Conservation (phyloP, 1,140 invertebrate genomes). For the Camponotus vicinus region DNA sequence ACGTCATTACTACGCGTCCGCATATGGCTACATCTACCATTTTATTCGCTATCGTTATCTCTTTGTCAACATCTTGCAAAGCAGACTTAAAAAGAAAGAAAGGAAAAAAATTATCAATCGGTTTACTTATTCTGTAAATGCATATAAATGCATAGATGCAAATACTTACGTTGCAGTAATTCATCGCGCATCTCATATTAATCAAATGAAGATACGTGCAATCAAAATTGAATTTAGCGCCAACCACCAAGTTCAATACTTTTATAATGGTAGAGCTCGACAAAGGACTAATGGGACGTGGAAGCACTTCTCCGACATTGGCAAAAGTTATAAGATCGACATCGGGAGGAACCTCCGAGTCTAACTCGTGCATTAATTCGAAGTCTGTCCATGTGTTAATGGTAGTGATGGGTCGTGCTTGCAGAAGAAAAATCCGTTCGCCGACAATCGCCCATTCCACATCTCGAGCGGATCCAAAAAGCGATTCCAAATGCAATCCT, state of each 20-base stretch:
- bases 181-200: slow-evolving; percentile 76
- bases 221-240: neutral
- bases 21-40: slow-evolving; percentile 88
- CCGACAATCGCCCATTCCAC: slow-evolving; percentile 91
- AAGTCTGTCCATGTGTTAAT: slow-evolving; percentile 90
- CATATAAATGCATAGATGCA: slow-evolving; percentile 12
- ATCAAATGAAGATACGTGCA: slow-evolving; percentile 12
- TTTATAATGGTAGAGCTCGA: slow-evolving; percentile 78
- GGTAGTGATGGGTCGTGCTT: slow-evolving; percentile 91
- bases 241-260: slow-evolving; percentile 79
- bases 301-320: slow-evolving; percentile 90
- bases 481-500: slow-evolving; percentile 88
- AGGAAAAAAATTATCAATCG: neutral
- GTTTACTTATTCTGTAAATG: slow-evolving; percentile 32
- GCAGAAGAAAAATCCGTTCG: slow-evolving; percentile 88
- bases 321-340: slow-evolving; percentile 86
- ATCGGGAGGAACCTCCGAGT: slow-evolving; percentile 86
- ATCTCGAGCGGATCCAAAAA: slow-evolving; percentile 90
- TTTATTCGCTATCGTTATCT: slow-evolving; percentile 83
- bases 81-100: slow-evolving; percentile 79
- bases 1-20: slow-evolving; percentile 87
- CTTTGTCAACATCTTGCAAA: slow-evolving; percentile 80
- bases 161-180: slow-evolving; percentile 86
- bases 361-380: slow-evolving; percentile 91
- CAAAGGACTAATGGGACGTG: slow-evolving; percentile 85